Conservation (phyloP, 2,113 vertebrate species). For the Lates calcarifer region DNA sequence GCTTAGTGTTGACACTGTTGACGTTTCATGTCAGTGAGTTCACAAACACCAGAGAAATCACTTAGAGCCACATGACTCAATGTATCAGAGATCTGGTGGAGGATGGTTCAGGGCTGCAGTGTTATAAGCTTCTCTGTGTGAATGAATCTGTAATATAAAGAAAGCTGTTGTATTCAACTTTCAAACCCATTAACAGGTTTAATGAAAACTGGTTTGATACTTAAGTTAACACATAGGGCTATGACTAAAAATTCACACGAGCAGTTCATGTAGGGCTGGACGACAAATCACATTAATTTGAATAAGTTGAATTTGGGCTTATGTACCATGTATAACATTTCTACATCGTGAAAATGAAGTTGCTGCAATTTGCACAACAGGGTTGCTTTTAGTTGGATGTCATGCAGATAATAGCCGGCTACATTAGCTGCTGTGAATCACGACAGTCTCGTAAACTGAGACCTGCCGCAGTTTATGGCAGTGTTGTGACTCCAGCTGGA, state of each 20-base stretch:
- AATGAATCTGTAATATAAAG: not conserved
- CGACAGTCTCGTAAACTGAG: not conserved
- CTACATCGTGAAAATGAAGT: not conserved
- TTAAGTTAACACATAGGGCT: too few species aligned
- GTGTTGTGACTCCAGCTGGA: not conserved
- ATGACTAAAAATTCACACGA: not conserved
- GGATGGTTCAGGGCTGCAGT: not conserved
- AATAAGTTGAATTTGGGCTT: not conserved
- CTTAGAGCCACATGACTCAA: slow-evolving; percentile 2
- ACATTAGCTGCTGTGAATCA: not conserved
- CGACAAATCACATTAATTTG: not conserved
- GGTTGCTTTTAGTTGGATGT: not conserved
- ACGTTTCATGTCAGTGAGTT: slow-evolving; percentile 31
- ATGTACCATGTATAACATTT: not conserved
- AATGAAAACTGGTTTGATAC: not conserved
- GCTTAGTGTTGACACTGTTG: slow-evolving; percentile 25
- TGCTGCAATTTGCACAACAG: not conserved
- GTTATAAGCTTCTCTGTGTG: not conserved
- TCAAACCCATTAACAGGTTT: not conserved
- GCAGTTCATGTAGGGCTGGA: not conserved
- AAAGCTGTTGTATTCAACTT: not conserved
- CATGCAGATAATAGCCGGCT: not conserved
- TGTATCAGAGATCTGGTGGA: not conserved
- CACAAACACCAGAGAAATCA: slow-evolving; percentile 23
- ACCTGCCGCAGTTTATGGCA: not conserved